Conservation (phyloP, 2,113 vertebrate species). For the Semicossyphus pulcher region DNA sequence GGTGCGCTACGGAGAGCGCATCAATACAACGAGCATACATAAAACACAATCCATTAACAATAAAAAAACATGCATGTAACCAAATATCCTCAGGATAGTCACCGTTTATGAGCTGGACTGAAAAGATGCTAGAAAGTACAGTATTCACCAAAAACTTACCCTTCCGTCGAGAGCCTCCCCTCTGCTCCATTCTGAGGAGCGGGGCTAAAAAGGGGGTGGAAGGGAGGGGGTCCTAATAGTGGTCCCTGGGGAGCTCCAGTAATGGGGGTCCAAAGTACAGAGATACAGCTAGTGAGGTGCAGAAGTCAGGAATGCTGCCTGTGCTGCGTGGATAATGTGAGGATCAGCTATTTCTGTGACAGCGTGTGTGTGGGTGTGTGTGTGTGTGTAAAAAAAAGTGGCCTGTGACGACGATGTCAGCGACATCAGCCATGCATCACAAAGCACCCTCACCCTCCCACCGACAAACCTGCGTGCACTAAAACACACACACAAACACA, state of each 20-base stretch:
- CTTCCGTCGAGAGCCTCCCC: constrained; percentile 77
- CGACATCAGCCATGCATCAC: constrained; percentile 79
- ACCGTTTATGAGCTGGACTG: background rate
- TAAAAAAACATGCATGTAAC: background rate
- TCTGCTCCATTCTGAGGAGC: constrained; percentile 83
- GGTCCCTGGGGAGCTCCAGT: constrained; percentile 66
- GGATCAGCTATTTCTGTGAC: constrained; percentile 82
- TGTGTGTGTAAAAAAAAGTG: constrained; percentile 67
- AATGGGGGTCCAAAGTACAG: constrained; percentile 48
- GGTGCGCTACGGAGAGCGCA: background rate
- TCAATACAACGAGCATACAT: background rate
- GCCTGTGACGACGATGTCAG: constrained; percentile 69
- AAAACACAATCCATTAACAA: background rate
- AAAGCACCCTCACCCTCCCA: constrained; percentile 65
- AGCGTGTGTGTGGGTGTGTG: constrained; percentile 34
- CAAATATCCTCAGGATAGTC: background rate
- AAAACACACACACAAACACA: constrained; percentile 19
- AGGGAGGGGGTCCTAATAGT: constrained; percentile 63
- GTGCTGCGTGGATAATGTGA: constrained; percentile 72
- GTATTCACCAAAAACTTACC: constrained; percentile 72
- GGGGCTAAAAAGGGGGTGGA: constrained; percentile 46
- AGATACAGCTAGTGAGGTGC: constrained; percentile 56
- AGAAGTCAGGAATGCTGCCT: constrained; percentile 69
- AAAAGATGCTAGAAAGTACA: background rate
- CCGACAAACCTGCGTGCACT: constrained; percentile 28